phyloP scores from a whole-genome alignment of 2,888 invertebrate genomes.

The Atrina japonica region DNA sequence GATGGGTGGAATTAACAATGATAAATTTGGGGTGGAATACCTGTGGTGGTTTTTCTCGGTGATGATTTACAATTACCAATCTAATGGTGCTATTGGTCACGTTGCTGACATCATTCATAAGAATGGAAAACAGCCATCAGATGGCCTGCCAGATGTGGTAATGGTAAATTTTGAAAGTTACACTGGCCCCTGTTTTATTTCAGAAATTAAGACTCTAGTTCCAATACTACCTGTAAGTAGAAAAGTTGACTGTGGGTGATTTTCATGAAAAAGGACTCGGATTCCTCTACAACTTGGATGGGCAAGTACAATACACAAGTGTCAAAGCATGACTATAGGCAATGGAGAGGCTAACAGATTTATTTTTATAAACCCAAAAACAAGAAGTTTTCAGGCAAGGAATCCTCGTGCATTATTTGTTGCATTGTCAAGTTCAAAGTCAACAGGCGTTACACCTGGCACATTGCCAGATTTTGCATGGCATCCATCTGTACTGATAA shows the following conservation, averaged over 20 bases:
- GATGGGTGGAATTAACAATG: constrained; percentile 12
- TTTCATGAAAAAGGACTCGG: constrained; percentile 45
- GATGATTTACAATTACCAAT: constrained; percentile 55
- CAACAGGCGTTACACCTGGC: constrained; percentile 37
- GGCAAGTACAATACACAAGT: constrained; percentile 55
- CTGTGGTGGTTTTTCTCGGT: constrained; percentile 56
- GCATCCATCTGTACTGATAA: constrained; percentile 45
- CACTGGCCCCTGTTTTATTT: constrained; percentile 52
- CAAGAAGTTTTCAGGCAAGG: constrained; percentile 43
- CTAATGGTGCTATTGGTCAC: constrained; percentile 45
- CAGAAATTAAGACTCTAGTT: constrained; percentile 39
- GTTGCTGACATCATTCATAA: constrained; percentile 48
- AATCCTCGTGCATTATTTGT: constrained; percentile 54
- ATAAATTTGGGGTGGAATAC: constrained; percentile 48
- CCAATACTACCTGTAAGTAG: constrained; percentile 53
- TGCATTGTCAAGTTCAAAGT: constrained; percentile 52
- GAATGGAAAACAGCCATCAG: constrained; percentile 20
- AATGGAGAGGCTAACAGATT: constrained; percentile 45
- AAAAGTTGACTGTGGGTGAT: constrained; percentile 47
- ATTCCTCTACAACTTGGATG: constrained; percentile 52
- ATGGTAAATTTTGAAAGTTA: constrained; percentile 49
- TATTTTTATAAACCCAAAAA: constrained; percentile 52
- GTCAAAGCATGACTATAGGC: constrained; percentile 62
- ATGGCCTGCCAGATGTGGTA: constrained; percentile 41
- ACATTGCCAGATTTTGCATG: constrained; percentile 48